Evolutionary conservation across 2,888 invertebrate genomes (phyloP), one percentile per base, ranked within the genome.

Genomic region (Ochropleura leucogaster): DNA sequence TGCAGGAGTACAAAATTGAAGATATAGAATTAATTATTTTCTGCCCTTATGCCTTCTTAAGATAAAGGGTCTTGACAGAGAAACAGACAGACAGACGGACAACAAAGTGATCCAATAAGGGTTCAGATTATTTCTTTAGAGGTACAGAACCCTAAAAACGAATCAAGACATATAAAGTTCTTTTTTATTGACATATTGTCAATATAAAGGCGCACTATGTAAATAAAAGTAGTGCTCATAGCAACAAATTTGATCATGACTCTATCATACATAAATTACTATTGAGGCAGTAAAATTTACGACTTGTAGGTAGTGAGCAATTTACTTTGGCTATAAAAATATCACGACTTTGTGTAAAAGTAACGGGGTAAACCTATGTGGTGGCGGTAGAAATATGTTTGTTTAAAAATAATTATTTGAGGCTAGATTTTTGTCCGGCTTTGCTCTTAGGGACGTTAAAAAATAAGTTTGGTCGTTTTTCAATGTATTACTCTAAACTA

Each of bases 241-340:
- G 20, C 40, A 80, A 67, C 80, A 73, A 68, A 79, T 74, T 74
- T 64, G 75, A 70, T 70, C 69, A 64, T 64, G 51, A 67, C n/a
- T 68, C 70, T 70, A 53, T 80, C 53, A 62, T 68, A 68, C 20
- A 68, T 68, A 80, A 76, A 67, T 68, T 72, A 51, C 9, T 42
- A 62, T 66, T 40, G 70, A 59, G 53, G 57, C 30, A 44, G 73
- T 81, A 81, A 81, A 77, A 49, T 81, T 81, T 81, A 81, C 49
- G 81, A 77, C 53, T n/a, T 47, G 55, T 62, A 46, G 14, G 14
- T 79, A 66, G 30, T 66, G 42, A 63, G 53, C 67, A 59, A 74
- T 75, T 80, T 70, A 70, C 53, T 80, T 68, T 67, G 53, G 40
- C 44, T 53, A 59, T 79, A 79, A 79, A 79, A 79, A 57, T 69